phyloP scores from a whole-genome alignment of 1,140 invertebrate genomes.

The Pseudomyrmex flavicornis region DNA sequence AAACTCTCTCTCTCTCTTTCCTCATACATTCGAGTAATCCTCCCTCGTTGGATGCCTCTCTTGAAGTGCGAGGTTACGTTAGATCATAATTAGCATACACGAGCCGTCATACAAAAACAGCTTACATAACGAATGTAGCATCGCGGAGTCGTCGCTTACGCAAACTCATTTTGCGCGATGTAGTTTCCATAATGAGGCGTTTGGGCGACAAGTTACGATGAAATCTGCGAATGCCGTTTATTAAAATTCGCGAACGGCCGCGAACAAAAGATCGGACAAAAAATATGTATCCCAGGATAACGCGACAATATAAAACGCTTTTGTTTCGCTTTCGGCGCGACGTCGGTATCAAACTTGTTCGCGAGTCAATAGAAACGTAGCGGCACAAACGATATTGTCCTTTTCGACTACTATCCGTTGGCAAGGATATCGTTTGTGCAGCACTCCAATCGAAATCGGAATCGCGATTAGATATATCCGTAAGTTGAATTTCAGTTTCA shows the following conservation, averaged over 20 bases:
- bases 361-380: slow-evolving; percentile 25
- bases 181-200: slow-evolving; percentile 29
- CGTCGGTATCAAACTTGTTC: slow-evolving; percentile 25
- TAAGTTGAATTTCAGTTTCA: not conserved
- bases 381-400: slow-evolving; percentile 36
- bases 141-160: slow-evolving; percentile 19
- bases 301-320: slow-evolving; percentile 23
- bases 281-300: slow-evolving; percentile 7
- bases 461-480: not conserved
- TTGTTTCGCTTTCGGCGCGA: slow-evolving; percentile 10
- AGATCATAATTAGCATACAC: slow-evolving; percentile 59
- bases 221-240: slow-evolving; percentile 50
- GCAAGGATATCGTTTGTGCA: slow-evolving; percentile 4
- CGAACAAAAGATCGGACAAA: slow-evolving; percentile 12
- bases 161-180: slow-evolving; percentile 51
- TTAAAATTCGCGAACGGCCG: slow-evolving; percentile 24
- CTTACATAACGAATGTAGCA: slow-evolving; percentile 21
- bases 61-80: slow-evolving; percentile 42
- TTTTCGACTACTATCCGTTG: not conserved
- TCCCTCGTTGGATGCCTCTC: not conserved
- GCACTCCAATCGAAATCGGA: not conserved
- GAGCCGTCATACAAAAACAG: slow-evolving; percentile 36
- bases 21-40: slow-evolving; percentile 23
- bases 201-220: slow-evolving; percentile 22
- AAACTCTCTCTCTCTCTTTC: not conserved